phyloP scores from a whole-genome alignment of 2,888 invertebrate species.

The Brenthis hecate region DNA sequence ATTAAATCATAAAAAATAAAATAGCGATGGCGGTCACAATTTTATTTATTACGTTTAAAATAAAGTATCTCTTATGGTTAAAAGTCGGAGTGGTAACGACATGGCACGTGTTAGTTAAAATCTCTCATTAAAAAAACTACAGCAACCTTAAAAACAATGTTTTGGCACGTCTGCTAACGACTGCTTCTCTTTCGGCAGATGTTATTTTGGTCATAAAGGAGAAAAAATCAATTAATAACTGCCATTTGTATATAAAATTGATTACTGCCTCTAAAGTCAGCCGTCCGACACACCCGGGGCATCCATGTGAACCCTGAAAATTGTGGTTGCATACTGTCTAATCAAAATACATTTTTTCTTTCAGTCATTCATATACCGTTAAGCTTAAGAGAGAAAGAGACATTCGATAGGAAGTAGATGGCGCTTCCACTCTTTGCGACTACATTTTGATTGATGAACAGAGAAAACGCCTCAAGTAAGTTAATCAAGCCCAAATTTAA shows the following conservation, averaged over 20 bases:
- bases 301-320: constrained; percentile 74
- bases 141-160: constrained; percentile 44
- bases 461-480: constrained; percentile 79
- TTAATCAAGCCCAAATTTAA: constrained; percentile 80
- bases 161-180: constrained; percentile 75
- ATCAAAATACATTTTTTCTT: constrained; percentile 50
- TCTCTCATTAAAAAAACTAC: constrained; percentile 35
- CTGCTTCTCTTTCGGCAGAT: constrained; percentile 72
- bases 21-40: background rate
- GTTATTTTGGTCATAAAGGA: constrained; percentile 75
- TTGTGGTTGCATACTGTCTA: constrained; percentile 67
- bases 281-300: constrained; percentile 62
- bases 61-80: constrained; percentile 11
- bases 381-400: constrained; percentile 54
- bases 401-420: constrained; percentile 63
- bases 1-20: background rate
- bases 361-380: constrained; percentile 46
- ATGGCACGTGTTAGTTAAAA: constrained; percentile 38
- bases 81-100: constrained; percentile 17
- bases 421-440: constrained; percentile 63
- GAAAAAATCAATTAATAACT: constrained; percentile 77
- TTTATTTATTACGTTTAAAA: constrained; percentile 8
- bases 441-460: constrained; percentile 78
- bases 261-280: constrained; percentile 78
- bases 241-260: constrained; percentile 79